Evolutionary conservation across 2,797 vertebrate species (phyloP).

Genomic region (Paguma larvata): DNA sequence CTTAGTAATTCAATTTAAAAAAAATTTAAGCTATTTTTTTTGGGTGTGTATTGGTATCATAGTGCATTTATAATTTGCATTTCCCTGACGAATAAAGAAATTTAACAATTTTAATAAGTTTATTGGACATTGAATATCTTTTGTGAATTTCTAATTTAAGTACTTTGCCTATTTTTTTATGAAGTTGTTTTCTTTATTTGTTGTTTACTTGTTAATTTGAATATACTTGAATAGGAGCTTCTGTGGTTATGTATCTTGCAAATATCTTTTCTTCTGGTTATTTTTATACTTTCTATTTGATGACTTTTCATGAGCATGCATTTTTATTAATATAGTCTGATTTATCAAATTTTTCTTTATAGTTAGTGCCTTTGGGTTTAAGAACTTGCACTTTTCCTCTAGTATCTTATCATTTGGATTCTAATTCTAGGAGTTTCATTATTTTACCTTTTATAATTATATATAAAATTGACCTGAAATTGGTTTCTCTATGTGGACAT

Average conservation of each 20-base stretch:
- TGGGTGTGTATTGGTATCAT: not conserved
- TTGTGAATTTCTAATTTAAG: not conserved
- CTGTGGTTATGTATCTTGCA: not conserved
- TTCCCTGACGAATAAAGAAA: not conserved
- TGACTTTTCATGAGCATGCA: not conserved
- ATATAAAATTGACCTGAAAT: not conserved
- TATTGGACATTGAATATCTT: not conserved
- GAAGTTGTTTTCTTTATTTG: not conserved
- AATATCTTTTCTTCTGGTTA: not conserved
- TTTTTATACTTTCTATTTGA: not conserved
- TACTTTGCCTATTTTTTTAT: not conserved
- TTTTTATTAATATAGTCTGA: not conserved
- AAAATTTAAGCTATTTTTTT: not conserved
- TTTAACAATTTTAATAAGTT: not conserved
- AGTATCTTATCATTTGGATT: not conserved
- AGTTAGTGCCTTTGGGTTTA: not conserved
- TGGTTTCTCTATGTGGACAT: not conserved
- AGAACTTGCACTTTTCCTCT: not conserved
- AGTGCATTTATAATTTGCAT: not conserved
- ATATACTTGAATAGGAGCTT: not conserved
- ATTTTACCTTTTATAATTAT: not conserved
- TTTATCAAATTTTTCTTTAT: not conserved
- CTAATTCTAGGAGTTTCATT: not conserved
- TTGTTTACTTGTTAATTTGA: not conserved
- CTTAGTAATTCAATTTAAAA: not conserved